These are phyloP conservation scores for Hecatera dysodea DNA, from an alignment of 2,888 invertebrate genomes.

Conservation along the genomic window DNA sequence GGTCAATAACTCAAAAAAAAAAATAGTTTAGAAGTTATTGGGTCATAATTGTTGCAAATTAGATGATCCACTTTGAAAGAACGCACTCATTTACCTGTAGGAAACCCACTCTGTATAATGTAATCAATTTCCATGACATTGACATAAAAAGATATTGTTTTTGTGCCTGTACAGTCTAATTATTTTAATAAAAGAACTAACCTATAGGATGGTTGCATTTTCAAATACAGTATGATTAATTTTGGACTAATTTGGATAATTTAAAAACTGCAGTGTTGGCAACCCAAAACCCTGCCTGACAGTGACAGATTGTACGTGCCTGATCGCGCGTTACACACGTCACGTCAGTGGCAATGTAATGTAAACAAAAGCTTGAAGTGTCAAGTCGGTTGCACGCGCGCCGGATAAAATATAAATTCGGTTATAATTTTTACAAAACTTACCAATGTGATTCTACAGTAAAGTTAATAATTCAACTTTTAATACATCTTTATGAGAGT, in stretches of 20 bases:
- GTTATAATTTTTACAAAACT: not conserved
- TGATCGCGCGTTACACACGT: not conserved
- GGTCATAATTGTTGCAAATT: too few relatives aligned
- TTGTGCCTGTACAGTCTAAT: too few relatives aligned
- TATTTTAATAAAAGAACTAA: too few relatives aligned
- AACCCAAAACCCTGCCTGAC: not conserved
- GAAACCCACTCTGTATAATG: too few relatives aligned
- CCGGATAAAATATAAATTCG: constrained; percentile 47
- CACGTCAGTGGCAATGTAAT: constrained; percentile 7
- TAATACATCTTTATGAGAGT: not conserved
- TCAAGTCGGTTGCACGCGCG: constrained; percentile 59
- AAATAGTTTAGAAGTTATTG: too few relatives aligned
- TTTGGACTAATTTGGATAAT: not conserved
- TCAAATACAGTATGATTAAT: not conserved
- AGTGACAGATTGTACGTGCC: constrained; percentile 21
- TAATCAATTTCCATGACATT: too few relatives aligned
- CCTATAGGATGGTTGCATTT: too few relatives aligned
- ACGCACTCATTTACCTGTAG: too few relatives aligned
- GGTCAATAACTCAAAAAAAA: too few relatives aligned
- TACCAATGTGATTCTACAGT: constrained; percentile 18
- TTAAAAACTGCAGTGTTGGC: not conserved
- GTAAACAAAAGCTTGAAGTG: constrained; percentile 35
- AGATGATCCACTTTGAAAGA: too few relatives aligned
- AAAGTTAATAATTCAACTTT: not conserved
- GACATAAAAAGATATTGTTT: too few relatives aligned